phyloP scores from a whole-genome alignment of 2,113 vertebrate species.

The Dasyprocta punctata region DNA sequence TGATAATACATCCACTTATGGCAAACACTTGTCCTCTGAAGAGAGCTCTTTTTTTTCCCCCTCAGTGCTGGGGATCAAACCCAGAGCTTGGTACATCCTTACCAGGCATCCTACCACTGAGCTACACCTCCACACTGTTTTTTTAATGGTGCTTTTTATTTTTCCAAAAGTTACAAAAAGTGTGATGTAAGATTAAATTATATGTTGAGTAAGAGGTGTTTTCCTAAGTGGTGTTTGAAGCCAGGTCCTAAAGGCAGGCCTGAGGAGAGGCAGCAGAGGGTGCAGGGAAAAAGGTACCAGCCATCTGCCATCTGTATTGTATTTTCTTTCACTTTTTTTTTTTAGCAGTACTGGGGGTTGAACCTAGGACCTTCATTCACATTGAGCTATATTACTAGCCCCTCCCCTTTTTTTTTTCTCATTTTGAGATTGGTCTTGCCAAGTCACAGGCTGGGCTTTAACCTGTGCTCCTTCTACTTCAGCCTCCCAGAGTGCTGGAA shows the following conservation, averaged over 20 bases:
- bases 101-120: neutral
- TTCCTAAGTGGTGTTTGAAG: neutral
- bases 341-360: neutral
- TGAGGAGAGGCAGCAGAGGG: neutral
- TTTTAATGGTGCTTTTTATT: neutral
- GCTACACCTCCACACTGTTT: neutral
- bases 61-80: neutral
- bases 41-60: neutral
- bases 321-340: constrained; percentile 19
- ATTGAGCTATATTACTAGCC: neutral
- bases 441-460: neutral
- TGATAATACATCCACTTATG: neutral
- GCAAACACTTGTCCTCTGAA: constrained; percentile 38
- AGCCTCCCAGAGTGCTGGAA: neutral
- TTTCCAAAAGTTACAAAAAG: constrained; percentile 27
- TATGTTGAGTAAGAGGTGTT: neutral
- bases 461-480: neutral
- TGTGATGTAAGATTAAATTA: neutral
- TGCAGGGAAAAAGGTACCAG: neutral
- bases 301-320: neutral
- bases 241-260: neutral
- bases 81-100: neutral
- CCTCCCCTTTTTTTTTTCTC: neutral
- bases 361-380: neutral
- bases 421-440: neutral